phyloP scores from a whole-genome alignment of 2,888 invertebrate genomes.

The Torymus texanus region DNA sequence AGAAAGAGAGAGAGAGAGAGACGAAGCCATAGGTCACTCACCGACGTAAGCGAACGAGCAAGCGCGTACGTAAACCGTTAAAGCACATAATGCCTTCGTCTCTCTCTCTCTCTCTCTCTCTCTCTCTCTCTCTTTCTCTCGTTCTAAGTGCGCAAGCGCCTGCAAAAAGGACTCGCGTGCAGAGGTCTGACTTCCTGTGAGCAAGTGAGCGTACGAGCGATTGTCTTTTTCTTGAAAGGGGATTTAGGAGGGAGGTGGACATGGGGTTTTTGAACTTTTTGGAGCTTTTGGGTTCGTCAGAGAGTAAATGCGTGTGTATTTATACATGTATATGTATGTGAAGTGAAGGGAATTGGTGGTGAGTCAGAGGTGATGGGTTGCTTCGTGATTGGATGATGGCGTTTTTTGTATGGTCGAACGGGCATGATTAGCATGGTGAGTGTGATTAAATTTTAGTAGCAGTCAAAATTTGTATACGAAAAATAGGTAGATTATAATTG shows the following conservation, averaged over 20 bases:
- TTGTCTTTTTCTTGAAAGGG: neutral
- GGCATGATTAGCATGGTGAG: too few species aligned
- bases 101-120: neutral
- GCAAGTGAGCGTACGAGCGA: neutral
- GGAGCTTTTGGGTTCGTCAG: too few species aligned
- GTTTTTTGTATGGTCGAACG: too few species aligned
- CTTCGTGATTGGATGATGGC: too few species aligned
- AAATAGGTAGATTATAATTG: too few species aligned
- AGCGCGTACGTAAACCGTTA: conserved; percentile 45
- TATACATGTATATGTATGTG: too few species aligned
- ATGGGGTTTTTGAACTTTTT: neutral
- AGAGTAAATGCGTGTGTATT: too few species aligned
- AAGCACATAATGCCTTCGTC: conserved; percentile 41
- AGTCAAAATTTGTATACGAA: too few species aligned
- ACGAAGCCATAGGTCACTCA: conserved; percentile 53
- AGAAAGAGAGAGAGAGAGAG: conserved; percentile 18
- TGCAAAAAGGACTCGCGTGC: conserved; percentile 29
- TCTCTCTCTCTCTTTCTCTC: neutral
- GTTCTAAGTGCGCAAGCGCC: conserved; percentile 2
- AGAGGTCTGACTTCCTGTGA: conserved; percentile 38
- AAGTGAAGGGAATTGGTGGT: too few species aligned
- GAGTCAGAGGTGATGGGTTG: too few species aligned
- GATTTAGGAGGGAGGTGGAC: neutral
- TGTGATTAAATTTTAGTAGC: too few species aligned
- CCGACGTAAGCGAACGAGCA: neutral